Percentiles rank a stretch among this genome's conserved stretches.
phyloP scores from a whole-genome alignment of 1,140 invertebrate genomes.

The Lordiphosa stackelbergi region DNA sequence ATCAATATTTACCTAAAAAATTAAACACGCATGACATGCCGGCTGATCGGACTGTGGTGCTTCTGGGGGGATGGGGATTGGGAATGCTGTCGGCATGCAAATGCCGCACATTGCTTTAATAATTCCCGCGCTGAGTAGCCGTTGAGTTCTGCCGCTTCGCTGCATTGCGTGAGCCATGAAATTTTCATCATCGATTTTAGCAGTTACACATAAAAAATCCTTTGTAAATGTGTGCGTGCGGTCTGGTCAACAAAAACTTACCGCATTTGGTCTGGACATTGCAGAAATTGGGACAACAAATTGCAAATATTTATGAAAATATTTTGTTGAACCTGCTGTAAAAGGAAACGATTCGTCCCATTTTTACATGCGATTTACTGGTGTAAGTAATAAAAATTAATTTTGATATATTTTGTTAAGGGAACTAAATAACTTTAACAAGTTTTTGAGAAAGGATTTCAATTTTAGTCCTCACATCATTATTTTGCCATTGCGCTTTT shows the following conservation, averaged over 20 bases:
- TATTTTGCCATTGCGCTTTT: too few relatives aligned
- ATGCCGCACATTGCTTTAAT: constrained; percentile 50
- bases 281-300: too few relatives aligned
- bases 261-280: too few relatives aligned
- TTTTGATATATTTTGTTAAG: too few relatives aligned
- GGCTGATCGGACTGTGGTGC: background rate
- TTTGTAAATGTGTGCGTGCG: background rate
- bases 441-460: too few relatives aligned
- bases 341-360: too few relatives aligned
- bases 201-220: constrained; percentile 1
- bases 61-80: background rate
- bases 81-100: constrained; percentile 21
- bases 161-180: constrained; percentile 30
- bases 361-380: too few relatives aligned
- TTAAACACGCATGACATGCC: constrained; percentile 17
- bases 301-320: constrained; percentile 18
- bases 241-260: too few relatives aligned
- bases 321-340: constrained; percentile 12
- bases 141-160: constrained; percentile 31
- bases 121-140: constrained; percentile 56
- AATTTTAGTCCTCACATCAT: too few relatives aligned
- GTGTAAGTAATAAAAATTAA: too few relatives aligned
- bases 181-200: constrained; percentile 30
- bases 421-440: too few relatives aligned
- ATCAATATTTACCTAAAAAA: constrained; percentile 59